A percentile compares a stretch with the other conserved stretches of the same genome.
phyloP scores from a whole-genome alignment of 2,888 invertebrate species.

The Orchesellides sinensis region DNA sequence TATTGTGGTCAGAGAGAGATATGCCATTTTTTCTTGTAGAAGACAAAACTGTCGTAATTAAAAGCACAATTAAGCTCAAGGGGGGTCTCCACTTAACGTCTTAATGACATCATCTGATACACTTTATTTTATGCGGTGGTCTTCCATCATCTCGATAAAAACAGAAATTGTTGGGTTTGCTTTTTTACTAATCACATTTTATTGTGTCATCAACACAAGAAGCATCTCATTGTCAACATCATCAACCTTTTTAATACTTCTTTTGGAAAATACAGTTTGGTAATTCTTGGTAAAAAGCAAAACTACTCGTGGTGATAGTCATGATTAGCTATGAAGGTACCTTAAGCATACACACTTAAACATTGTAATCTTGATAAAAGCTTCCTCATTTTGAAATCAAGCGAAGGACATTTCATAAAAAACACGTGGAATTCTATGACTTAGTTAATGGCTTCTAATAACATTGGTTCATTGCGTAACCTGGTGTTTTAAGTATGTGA shows the following conservation, averaged over 20 bases:
- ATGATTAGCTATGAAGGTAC: no score
- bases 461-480: no score
- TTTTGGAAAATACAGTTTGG: neutral
- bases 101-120: constrained; percentile 11
- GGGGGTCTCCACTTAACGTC: constrained; percentile 33
- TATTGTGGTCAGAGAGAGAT: neutral
- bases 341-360: no score
- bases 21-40: constrained; percentile 11
- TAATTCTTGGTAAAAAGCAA: no score
- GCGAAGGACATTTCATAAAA: no score
- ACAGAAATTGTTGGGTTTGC: neutral
- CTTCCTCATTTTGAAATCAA: no score
- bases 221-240: neutral
- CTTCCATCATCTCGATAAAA: neutral
- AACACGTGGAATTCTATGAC: no score
- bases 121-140: neutral
- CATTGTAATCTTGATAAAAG: no score
- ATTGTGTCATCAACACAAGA: constrained; percentile 4
- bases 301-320: no score
- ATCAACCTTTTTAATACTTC: neutral
- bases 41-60: constrained; percentile 43
- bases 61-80: constrained; percentile 52
- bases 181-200: neutral
- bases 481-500: no score
- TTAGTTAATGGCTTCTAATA: no score